Evolutionary conservation across 1,140 invertebrate species (phyloP).

Genomic region (Caenorhabditis tropicalis): DNA sequence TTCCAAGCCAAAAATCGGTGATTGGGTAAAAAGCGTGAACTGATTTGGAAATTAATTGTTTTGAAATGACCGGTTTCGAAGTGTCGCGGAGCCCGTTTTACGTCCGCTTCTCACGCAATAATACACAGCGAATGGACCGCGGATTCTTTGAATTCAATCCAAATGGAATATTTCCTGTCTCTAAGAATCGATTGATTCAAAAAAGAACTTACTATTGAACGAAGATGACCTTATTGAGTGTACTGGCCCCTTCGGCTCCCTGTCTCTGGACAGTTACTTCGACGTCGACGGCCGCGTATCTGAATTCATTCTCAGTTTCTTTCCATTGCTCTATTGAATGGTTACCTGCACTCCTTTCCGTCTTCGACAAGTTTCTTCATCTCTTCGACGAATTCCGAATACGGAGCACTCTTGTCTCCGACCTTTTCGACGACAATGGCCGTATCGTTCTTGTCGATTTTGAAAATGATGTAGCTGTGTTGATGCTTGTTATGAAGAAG

Average conservation of each 20-base stretch:
- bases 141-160: too few relatives aligned
- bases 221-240: slow-evolving; percentile 69
- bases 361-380: slow-evolving; percentile 67
- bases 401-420: slow-evolving; percentile 70
- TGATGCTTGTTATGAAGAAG: slow-evolving; percentile 70
- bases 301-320: neutral
- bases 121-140: too few relatives aligned
- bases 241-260: slow-evolving; percentile 66
- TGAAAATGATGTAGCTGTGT: slow-evolving; percentile 70
- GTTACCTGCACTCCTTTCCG: slow-evolving; percentile 67
- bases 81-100: too few relatives aligned
- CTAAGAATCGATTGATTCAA: slow-evolving; percentile 3
- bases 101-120: too few relatives aligned
- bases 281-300: slow-evolving; percentile 71
- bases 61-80: too few relatives aligned
- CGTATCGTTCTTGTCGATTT: slow-evolving; percentile 68
- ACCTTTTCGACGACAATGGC: slow-evolving; percentile 72
- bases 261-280: slow-evolving; percentile 69
- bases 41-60: too few relatives aligned
- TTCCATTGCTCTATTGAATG: neutral
- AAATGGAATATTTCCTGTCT: too few relatives aligned
- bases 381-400: slow-evolving; percentile 71
- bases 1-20: too few relatives aligned
- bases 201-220: slow-evolving; percentile 68
- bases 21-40: too few relatives aligned